A percentile compares a stretch with the other conserved stretches of the same genome.
Evolutionary conservation across 2,797 vertebrate genomes (phyloP).

Genomic region (Enteromius unitaeniatus): DNA sequence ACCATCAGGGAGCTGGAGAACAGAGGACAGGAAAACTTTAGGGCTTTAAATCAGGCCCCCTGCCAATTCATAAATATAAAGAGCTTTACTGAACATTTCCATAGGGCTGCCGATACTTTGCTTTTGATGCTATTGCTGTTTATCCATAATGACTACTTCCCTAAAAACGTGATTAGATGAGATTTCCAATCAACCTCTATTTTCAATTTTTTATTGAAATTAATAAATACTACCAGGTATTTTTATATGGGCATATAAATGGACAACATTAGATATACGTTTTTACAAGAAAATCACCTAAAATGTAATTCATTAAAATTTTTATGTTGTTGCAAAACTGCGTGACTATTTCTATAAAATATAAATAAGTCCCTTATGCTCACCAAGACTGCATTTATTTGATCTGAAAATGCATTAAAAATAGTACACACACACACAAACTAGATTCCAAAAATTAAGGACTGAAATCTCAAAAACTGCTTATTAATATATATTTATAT

Average conservation of each 20-base stretch:
- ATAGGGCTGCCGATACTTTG: background rate
- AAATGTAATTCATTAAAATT: background rate
- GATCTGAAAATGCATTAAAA: background rate
- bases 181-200: too few relatives aligned
- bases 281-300: too few relatives aligned
- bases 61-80: slow-evolving; percentile 12
- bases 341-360: background rate
- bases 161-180: background rate
- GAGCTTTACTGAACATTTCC: background rate
- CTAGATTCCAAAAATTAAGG: too few relatives aligned
- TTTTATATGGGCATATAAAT: too few relatives aligned
- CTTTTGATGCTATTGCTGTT: background rate
- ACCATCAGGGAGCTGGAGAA: slow-evolving; percentile 91
- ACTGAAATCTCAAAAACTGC: too few relatives aligned
- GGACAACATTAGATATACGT: too few relatives aligned
- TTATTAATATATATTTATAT: too few relatives aligned
- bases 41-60: background rate
- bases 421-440: background rate
- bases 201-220: background rate
- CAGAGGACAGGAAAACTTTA: background rate
- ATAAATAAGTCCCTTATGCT: background rate
- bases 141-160: background rate
- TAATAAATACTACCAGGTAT: background rate
- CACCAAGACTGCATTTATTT: background rate
- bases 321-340: background rate